These are phyloP conservation scores for Dreissena polymorpha DNA, from an alignment of 1,140 invertebrate genomes.

Conservation along the genomic window DNA sequence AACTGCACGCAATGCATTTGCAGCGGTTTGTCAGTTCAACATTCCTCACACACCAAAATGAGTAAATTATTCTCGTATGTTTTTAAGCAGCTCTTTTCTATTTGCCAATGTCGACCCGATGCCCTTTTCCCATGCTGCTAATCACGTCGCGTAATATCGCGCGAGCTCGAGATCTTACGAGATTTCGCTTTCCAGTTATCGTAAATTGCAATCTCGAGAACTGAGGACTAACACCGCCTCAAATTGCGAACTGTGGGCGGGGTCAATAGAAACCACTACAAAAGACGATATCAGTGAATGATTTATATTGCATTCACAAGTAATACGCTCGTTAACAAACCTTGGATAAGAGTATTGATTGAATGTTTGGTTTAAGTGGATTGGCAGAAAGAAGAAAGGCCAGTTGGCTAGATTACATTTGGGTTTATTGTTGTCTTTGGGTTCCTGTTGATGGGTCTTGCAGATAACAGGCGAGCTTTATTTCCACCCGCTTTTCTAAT, in stretches of 20 bases:
- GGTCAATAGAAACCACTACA: constrained; percentile 13
- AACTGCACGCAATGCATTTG: too few relatives aligned
- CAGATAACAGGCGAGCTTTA: background rate
- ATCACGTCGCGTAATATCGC: too few relatives aligned
- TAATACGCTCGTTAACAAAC: constrained; percentile 27
- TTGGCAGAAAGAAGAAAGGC: constrained; percentile 4
- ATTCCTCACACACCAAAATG: too few relatives aligned
- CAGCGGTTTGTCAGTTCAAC: too few relatives aligned
- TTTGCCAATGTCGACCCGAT: too few relatives aligned
- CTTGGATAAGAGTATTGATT: background rate
- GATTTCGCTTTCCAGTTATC: too few relatives aligned
- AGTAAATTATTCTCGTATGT: too few relatives aligned
- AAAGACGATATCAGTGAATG: constrained; percentile 27
- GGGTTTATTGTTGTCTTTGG: background rate
- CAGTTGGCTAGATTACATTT: background rate
- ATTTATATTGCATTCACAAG: constrained; percentile 31
- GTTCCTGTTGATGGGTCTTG: background rate
- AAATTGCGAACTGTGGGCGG: constrained; percentile 42
- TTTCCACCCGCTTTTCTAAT: too few relatives aligned
- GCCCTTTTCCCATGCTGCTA: too few relatives aligned
- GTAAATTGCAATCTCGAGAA: too few relatives aligned
- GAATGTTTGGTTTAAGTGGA: constrained; percentile 23
- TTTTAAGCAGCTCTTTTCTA: too few relatives aligned
- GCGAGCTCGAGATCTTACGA: too few relatives aligned
- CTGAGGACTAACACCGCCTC: constrained; percentile 32